Evolutionary conservation across 2,888 invertebrate species (phyloP), one percentile per base, ranked within the genome.

Genomic region (Cordylochernes scorpioides): DNA sequence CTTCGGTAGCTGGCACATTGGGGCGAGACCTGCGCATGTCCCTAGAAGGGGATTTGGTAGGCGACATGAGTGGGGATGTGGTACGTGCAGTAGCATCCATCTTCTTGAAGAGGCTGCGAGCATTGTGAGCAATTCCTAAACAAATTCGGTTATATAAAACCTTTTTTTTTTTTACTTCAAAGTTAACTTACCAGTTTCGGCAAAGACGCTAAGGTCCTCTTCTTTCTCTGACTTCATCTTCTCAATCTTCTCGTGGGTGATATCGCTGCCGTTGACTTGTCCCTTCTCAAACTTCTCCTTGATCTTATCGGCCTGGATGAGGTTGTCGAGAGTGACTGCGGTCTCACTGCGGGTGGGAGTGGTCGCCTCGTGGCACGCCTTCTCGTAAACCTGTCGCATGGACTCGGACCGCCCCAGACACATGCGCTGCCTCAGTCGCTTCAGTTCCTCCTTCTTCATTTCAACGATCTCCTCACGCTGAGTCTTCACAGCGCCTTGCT

Each of bases 371-470:
- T 44, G 43, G n/a, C 80, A 73, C 0, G 80, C 80, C 47, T 78
- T 77, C 47, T 82, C 80, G 49, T 82, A 82, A 63, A 75, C 68
- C 48, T 80, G 80, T 49, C 78, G 82, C 55, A 82, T 38, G 14
- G 43, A 41, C 25, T 41, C 41, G 12, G 41, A 41, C 18, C 40
- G 26, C 14, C 42, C 49, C 24, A 44, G 44, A 30, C 45, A 80
- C 14, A 82, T 58, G 27, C 74, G 59, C 45, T 73, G 77, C 30
- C 82, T 64, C 43, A 82, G 74, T 42, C 68, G 71, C 52, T 75
- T 73, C 41, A 80, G 70, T 55, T 84, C 82, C 48, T 77, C 77
- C 48, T 80, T 80, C 13, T 31, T 39, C 9, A 33, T 32, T 24
- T 35, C 40, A 17, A 30, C 28, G 14, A 27, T 29, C 16, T 31